Percentiles rank a stretch among this genome's conserved stretches.
Conservation (phyloP, 1,140 invertebrate genomes). For the Lamellibrachia luymesi region DNA sequence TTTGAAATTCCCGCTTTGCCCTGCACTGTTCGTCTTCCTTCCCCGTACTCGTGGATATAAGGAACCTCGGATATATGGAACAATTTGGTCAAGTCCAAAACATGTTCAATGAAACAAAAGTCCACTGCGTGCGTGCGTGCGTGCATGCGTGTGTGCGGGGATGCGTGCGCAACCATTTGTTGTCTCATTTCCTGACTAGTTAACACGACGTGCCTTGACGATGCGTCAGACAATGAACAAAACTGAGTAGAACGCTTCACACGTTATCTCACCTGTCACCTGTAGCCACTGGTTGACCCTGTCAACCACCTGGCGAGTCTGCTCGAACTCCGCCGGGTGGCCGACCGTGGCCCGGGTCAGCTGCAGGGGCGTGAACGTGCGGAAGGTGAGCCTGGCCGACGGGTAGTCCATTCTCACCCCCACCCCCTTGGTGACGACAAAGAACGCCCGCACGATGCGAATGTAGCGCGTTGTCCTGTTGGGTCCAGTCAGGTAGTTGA, state of each 20-base stretch:
- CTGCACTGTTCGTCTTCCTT: no score
- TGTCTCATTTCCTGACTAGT: no score
- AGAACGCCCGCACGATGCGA: slow-evolving; percentile 23
- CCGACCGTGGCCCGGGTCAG: neutral
- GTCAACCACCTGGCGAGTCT: slow-evolving; percentile 22
- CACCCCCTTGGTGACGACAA: slow-evolving; percentile 16
- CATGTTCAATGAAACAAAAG: no score
- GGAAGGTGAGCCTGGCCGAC: slow-evolving; percentile 19
- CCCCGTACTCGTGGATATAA: no score
- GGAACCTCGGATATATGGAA: no score
- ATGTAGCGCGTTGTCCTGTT: slow-evolving; percentile 22
- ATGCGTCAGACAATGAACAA: neutral
- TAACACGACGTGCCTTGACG: no score
- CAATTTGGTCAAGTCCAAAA: no score
- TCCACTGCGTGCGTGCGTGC: no score
- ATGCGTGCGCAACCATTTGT: no score
- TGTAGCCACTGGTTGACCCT: slow-evolving; percentile 30
- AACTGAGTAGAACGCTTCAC: neutral
- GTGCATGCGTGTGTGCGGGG: no score
- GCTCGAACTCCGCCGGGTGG: slow-evolving; percentile 22
- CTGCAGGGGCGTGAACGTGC: slow-evolving; percentile 26
- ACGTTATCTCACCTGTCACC: slow-evolving; percentile 20
- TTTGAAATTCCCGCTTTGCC: no score
- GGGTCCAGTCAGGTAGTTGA: neutral
- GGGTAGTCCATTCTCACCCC: neutral